Conservation (phyloP, 2,113 vertebrate species). For the Neodon shergylaensis region DNA sequence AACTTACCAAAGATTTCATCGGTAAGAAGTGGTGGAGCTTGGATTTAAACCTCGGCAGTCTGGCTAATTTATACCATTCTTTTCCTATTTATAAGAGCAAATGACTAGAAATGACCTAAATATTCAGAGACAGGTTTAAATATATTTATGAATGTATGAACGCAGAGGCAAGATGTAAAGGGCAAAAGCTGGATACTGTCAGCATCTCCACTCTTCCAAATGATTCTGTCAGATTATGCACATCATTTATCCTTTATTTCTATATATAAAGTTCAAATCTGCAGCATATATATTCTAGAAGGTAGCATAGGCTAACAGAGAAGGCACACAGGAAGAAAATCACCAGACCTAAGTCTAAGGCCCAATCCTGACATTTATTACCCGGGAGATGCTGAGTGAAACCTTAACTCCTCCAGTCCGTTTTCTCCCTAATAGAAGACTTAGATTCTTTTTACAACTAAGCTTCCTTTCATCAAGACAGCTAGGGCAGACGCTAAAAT, state of each 20-base stretch:
- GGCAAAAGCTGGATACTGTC: slow-evolving; percentile 35
- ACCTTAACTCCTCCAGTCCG: not conserved
- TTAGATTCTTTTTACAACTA: slow-evolving; percentile 14
- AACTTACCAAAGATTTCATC: slow-evolving; percentile 1
- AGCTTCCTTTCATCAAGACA: not conserved
- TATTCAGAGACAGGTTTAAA: slow-evolving; percentile 66
- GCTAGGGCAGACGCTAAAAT: not conserved
- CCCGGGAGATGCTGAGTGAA: not conserved
- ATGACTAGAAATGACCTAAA: slow-evolving; percentile 66
- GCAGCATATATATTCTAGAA: not conserved
- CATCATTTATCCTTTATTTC: slow-evolving; percentile 56
- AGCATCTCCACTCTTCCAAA: slow-evolving; percentile 54
- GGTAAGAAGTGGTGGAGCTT: not conserved
- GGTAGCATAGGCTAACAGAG: slow-evolving; percentile 6
- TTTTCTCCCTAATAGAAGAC: not conserved
- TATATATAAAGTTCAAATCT: slow-evolving; percentile 56
- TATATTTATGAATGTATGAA: slow-evolving; percentile 65
- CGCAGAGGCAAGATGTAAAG: slow-evolving; percentile 26
- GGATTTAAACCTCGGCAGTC: slow-evolving; percentile 16
- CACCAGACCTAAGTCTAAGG: not conserved
- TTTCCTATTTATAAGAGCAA: slow-evolving; percentile 61
- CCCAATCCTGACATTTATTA: not conserved
- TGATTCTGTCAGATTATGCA: slow-evolving; percentile 60
- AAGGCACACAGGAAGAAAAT: not conserved
- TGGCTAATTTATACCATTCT: slow-evolving; percentile 11